phyloP scores from a whole-genome alignment of 2,888 invertebrate species.

The Meteorus colon region DNA sequence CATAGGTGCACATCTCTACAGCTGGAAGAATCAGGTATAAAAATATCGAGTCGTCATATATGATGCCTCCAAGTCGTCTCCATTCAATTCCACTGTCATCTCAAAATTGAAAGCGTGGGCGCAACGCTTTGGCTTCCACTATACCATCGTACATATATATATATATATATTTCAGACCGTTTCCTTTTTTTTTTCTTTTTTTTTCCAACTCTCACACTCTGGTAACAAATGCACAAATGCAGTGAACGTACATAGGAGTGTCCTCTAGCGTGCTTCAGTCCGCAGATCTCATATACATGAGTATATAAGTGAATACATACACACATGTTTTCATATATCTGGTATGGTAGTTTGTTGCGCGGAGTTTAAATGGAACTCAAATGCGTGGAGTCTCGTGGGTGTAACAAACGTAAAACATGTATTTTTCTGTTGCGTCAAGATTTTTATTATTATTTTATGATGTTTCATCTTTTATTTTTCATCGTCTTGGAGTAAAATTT shows the following conservation, averaged over 20 bases:
- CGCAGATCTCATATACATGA: not conserved
- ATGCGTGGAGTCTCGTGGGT: not conserved
- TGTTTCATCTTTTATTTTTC: not conserved
- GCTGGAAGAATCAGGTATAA: slow-evolving; percentile 40
- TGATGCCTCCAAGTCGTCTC: slow-evolving; percentile 20
- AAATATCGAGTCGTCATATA: not conserved
- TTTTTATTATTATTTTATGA: not conserved
- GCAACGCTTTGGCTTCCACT: slow-evolving; percentile 50
- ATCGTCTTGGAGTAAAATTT: not conserved
- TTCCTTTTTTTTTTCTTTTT: not conserved
- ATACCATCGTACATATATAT: slow-evolving; percentile 1
- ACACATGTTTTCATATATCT: not conserved
- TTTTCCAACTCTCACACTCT: not conserved
- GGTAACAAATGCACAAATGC: not conserved
- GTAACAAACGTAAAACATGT: not conserved
- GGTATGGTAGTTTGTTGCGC: not conserved
- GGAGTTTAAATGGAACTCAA: slow-evolving; percentile 2
- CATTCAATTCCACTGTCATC: slow-evolving; percentile 41
- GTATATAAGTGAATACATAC: not conserved
- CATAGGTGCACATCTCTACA: not conserved
- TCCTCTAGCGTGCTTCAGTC: not conserved
- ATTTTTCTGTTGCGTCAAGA: not conserved
- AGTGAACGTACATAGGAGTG: not conserved
- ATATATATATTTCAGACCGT: not conserved
- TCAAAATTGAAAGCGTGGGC: slow-evolving; percentile 61